A percentile compares a stretch with the other conserved stretches of the same genome.
phyloP scores from a whole-genome alignment of 2,888 invertebrate species.

The Lasioglossum morio region DNA sequence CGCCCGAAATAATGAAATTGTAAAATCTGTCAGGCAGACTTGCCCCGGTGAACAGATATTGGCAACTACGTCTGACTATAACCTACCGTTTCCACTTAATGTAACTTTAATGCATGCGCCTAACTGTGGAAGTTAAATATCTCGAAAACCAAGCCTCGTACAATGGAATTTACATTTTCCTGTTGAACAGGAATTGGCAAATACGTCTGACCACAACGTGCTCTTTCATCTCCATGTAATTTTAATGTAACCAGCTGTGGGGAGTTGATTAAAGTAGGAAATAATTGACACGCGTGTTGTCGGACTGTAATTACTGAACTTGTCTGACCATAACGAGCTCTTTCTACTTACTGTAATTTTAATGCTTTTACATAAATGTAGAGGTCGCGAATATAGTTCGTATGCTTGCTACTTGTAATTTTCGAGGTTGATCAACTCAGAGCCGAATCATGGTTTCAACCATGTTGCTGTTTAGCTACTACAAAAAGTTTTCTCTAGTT shows the following conservation, averaged over 20 bases:
- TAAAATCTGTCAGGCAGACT: neutral
- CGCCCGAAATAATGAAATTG: neutral
- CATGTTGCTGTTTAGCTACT: neutral
- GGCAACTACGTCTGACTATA: neutral
- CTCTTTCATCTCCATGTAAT: neutral
- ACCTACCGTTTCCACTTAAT: neutral
- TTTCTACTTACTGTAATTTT: neutral
- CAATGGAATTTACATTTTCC: neutral
- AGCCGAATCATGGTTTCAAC: neutral
- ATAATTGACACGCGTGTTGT: neutral
- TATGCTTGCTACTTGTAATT: neutral
- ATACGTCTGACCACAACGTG: neutral
- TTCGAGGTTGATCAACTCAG: neutral
- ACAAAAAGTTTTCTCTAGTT: neutral
- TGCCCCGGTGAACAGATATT: neutral
- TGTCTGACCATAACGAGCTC: neutral
- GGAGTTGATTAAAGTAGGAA: neutral
- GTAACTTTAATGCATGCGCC: neutral
- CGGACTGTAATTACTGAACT: neutral
- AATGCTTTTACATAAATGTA: neutral
- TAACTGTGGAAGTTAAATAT: neutral
- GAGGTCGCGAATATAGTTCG: neutral
- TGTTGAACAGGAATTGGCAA: neutral
- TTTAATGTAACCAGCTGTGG: neutral
- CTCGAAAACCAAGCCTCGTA: neutral